Evolutionary conservation across 2,888 invertebrate species (phyloP).

Genomic region (Venusia cambrica): DNA sequence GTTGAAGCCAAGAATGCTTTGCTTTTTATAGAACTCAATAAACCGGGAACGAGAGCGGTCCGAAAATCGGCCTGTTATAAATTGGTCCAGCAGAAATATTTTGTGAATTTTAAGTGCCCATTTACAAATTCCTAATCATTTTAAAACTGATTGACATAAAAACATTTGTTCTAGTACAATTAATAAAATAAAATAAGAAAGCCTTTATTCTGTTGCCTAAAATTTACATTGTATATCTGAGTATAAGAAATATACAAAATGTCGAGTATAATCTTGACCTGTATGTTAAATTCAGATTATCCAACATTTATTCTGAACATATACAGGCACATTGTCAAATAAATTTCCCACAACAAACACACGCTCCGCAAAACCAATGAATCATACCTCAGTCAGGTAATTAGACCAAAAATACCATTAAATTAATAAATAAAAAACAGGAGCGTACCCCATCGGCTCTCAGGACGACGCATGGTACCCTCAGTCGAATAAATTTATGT

Average conservation of each 20-base stretch:
- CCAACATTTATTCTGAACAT: conserved; percentile 1
- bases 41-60: conserved; percentile 40
- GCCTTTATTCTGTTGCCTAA: too few relatives aligned
- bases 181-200: too few relatives aligned
- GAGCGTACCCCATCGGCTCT: conserved; percentile 63
- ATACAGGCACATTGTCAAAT: conserved; percentile 18
- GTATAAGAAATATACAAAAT: too few relatives aligned
- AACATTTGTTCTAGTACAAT: too few relatives aligned
- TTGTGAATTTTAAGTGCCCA: conserved; percentile 6
- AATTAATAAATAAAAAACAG: conserved; percentile 81
- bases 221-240: too few relatives aligned
- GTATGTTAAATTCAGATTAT: too few relatives aligned
- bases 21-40: conserved; percentile 77
- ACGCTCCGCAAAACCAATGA: conserved; percentile 68
- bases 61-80: conserved; percentile 18
- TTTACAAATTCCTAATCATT: conserved; percentile 3
- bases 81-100: conserved; percentile 16
- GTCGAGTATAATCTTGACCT: too few relatives aligned
- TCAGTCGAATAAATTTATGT: conserved; percentile 81
- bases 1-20: conserved; percentile 81
- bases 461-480: conserved; percentile 68
- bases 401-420: conserved; percentile 81
- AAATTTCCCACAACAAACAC: conserved; percentile 60
- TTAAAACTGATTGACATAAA: too few relatives aligned
- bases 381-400: conserved; percentile 79